phyloP scores from a whole-genome alignment of 2,113 vertebrate species.

The Catharus minimus region DNA sequence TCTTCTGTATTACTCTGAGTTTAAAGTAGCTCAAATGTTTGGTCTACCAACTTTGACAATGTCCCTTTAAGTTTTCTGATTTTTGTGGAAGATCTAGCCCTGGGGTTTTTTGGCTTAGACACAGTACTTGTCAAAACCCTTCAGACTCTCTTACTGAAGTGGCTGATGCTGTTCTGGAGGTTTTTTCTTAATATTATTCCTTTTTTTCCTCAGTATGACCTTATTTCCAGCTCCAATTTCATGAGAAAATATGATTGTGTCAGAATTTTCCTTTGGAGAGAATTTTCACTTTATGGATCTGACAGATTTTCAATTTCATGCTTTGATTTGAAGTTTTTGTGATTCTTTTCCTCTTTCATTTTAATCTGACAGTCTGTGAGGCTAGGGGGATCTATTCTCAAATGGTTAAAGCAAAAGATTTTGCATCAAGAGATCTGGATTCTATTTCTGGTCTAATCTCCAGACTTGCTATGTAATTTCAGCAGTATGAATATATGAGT shows the following conservation, averaged over 20 bases:
- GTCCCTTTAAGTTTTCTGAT: conserved; percentile 48
- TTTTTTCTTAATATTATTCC: neutral
- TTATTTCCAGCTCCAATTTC: conserved; percentile 54
- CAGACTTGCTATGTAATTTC: neutral
- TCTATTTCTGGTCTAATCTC: conserved; percentile 38
- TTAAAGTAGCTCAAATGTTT: conserved; percentile 42
- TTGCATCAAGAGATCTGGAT: neutral
- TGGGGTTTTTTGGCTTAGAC: conserved; percentile 50
- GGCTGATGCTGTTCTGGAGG: neutral
- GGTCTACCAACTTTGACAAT: conserved; percentile 39
- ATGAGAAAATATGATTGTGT: conserved; percentile 61
- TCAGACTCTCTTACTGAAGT: conserved; percentile 39
- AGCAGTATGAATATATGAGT: neutral
- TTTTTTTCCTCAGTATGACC: neutral
- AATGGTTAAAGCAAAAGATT: conserved; percentile 21
- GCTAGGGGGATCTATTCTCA: conserved; percentile 39
- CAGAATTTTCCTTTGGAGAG: conserved; percentile 68
- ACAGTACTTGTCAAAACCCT: conserved; percentile 56
- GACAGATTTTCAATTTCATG: conserved; percentile 74
- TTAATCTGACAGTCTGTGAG: conserved; percentile 68
- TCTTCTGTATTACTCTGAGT: neutral
- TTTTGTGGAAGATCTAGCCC: conserved; percentile 33
- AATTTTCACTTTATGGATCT: conserved; percentile 71
- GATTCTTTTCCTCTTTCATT: conserved; percentile 52
- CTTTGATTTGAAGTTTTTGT: conserved; percentile 73